Evolutionary conservation across 1,140 invertebrate species (phyloP).

Genomic region (Aculops lycopersici): DNA sequence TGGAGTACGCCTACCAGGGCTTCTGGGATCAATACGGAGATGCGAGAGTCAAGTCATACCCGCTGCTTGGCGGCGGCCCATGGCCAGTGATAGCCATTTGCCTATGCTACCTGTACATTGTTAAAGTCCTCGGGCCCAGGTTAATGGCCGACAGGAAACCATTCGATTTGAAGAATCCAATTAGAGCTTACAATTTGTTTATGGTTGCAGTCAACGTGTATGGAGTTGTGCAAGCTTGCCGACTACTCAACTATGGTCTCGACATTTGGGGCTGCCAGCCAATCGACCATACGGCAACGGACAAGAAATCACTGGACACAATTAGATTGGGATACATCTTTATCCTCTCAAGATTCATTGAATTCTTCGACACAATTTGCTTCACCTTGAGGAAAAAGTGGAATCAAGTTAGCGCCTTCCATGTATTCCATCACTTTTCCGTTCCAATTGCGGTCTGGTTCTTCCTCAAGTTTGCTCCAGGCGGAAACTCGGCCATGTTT

Average conservation of each 20-base stretch:
- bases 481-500: slow-evolving; percentile 4
- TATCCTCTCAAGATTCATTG: background rate
- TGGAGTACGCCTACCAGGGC: slow-evolving; percentile 1
- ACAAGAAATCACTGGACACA: background rate
- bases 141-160: slow-evolving; percentile 18
- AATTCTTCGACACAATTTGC: slow-evolving; percentile 19
- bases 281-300: slow-evolving; percentile 7
- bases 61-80: slow-evolving; percentile 1
- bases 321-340: background rate
- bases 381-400: slow-evolving; percentile 66
- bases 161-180: slow-evolving; percentile 15
- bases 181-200: slow-evolving; percentile 18
- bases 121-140: slow-evolving; percentile 24
- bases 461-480: slow-evolving; percentile 5
- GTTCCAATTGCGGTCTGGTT: slow-evolving; percentile 5
- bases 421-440: slow-evolving; percentile 60
- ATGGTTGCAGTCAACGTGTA: slow-evolving; percentile 16
- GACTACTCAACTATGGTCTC: slow-evolving; percentile 10
- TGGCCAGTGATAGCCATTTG: slow-evolving; percentile 22
- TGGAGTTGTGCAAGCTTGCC: slow-evolving; percentile 13
- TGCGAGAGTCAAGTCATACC: background rate
- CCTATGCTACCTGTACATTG: slow-evolving; percentile 47
- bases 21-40: background rate
- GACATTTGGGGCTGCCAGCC: slow-evolving; percentile 6
- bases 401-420: slow-evolving; percentile 57